Base-by-base conservation (phyloP, 30 jellyfish, hydroid and myxozoan genomes). In the Kudoa iwatai region DNA sequence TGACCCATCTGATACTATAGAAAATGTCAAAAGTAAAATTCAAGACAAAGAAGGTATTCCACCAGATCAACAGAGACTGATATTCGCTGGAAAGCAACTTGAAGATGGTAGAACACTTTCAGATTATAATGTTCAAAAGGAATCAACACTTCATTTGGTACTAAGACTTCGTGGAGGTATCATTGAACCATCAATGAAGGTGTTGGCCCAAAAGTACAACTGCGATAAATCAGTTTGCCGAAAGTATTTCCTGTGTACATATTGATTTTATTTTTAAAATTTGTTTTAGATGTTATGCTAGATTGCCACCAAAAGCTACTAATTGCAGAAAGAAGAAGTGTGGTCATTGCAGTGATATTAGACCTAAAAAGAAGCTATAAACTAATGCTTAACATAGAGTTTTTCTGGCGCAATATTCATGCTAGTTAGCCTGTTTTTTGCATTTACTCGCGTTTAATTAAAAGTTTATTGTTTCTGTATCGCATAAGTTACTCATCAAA, bases 11-110 rank as follows among this genome's bases (percentile, higher is more conserved):
- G n/a, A n/a, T n/a, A n/a, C n/a, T n/a, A n/a, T n/a, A n/a, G n/a
- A n/a, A n/a, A n/a, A n/a, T 56, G 88, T 65, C 25, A 65, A 65
- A 38, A 84, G 84, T 3, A 66, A 66, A 48, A 66, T 66, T 34
- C 90, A 68, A 44, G 90, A 68, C 55, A 68, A 68, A 49, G 90
- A 68, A 50, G 90, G 90, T 50, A n/a, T n/a, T n/a, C n/a, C n/a
- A n/a, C n/a, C n/a, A n/a, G n/a, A n/a, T n/a, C n/a, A n/a, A n/a
- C n/a, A n/a, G n/a, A n/a, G n/a, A n/a, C n/a, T 68, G 36, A 68
- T 68, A 40, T 68, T 68, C 60, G 90, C 90, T 20, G 90, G 90
- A 14, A 68, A 68, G 35, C 90, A 68, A 38, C 49, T 68, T 19
- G 90, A 68, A 43, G 90, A n/a, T n/a, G n/a, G n/a, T n/a, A n/a